Conservation (phyloP, 2,113 vertebrate species). For the Corvus moneduloides region DNA sequence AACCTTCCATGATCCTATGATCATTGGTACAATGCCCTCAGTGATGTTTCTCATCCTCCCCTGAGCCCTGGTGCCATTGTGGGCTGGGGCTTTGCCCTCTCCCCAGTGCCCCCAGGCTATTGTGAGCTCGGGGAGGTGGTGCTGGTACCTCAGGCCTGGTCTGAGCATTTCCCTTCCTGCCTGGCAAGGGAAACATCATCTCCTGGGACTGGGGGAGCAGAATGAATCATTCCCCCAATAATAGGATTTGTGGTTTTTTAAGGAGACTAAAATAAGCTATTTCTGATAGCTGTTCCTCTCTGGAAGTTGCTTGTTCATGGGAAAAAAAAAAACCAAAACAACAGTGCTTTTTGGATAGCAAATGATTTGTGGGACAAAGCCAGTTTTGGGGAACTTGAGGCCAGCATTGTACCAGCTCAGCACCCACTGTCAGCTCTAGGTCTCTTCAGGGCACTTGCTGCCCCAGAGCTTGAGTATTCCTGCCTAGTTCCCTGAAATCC, state of each 20-base stretch:
- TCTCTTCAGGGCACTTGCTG: neutral
- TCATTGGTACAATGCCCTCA: neutral
- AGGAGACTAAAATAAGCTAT: neutral
- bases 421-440: neutral
- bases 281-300: neutral
- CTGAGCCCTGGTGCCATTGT: neutral
- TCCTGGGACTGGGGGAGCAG: neutral
- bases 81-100: neutral
- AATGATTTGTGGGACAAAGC: neutral
- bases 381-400: neutral
- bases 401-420: neutral
- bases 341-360: neutral
- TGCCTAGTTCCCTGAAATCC: neutral
- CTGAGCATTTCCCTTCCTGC: neutral
- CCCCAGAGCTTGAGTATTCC: neutral
- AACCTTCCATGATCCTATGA: neutral
- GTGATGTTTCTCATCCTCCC: neutral
- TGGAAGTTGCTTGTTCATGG: neutral
- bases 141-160: neutral
- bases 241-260: neutral
- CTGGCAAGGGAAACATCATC: neutral
- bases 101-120: rapidly evolving
- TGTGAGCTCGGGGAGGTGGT: neutral
- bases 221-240: neutral
- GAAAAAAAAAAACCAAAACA: neutral